Percentiles rank a stretch among this genome's conserved stretches.
phyloP scores from a whole-genome alignment of 1,140 invertebrate species.

The Drosophila malerkotliana region DNA sequence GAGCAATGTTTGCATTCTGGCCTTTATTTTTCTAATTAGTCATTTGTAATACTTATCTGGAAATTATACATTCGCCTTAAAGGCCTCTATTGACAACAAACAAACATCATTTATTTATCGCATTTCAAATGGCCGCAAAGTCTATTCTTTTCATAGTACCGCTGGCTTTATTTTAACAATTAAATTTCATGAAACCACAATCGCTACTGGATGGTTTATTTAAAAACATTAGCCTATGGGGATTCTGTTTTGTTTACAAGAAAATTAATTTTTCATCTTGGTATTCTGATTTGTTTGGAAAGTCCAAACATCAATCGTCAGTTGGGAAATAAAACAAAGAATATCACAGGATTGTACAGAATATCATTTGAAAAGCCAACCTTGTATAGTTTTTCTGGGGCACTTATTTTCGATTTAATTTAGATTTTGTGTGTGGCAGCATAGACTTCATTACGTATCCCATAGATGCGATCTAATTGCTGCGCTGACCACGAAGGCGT shows the following conservation, averaged over 20 bases:
- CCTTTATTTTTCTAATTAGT: constrained; percentile 70
- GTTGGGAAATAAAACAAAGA: constrained; percentile 19
- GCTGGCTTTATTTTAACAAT: not conserved
- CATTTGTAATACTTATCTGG: constrained; percentile 20
- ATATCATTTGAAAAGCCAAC: constrained; percentile 5
- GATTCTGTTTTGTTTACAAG: not conserved
- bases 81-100: not conserved
- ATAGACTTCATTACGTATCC: constrained; percentile 42
- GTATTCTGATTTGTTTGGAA: constrained; percentile 11
- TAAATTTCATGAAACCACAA: not conserved
- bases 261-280: not conserved
- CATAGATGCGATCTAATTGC: constrained; percentile 61
- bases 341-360: constrained; percentile 4
- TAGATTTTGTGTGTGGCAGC: constrained; percentile 1
- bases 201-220: not conserved
- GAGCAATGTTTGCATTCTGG: constrained; percentile 70
- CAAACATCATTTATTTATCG: not conserved
- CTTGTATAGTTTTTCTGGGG: constrained; percentile 29
- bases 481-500: constrained; percentile 51
- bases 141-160: not conserved
- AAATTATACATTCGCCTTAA: not conserved
- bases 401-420: constrained; percentile 24
- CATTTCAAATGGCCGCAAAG: no score
- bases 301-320: constrained; percentile 15
- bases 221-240: not conserved